Conservation (phyloP, 2,888 invertebrate genomes). For the Ophion slaviceki region DNA sequence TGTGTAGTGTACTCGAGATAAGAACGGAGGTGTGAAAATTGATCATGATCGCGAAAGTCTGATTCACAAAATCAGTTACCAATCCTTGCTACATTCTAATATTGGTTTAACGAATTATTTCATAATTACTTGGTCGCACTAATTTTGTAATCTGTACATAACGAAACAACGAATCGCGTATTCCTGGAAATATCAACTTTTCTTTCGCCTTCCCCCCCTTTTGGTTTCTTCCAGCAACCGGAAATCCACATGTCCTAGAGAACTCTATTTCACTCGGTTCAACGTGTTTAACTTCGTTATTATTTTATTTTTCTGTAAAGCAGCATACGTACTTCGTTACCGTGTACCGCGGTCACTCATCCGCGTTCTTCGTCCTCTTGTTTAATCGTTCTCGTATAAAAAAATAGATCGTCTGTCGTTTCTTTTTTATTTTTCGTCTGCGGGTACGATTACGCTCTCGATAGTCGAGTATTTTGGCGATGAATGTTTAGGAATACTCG, state of each 20-base stretch:
- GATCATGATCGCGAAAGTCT: constrained; percentile 44
- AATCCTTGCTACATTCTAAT: background rate
- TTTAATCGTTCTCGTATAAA: constrained; percentile 47
- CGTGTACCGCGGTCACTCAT: constrained; percentile 1
- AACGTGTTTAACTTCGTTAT: background rate
- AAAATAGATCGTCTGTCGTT: constrained; percentile 44
- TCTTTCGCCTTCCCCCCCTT: background rate
- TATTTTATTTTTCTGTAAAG: background rate
- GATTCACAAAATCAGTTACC: constrained; percentile 25
- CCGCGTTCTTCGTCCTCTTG: background rate
- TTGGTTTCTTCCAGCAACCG: background rate
- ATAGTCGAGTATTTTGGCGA: constrained; percentile 1
- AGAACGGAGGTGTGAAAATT: constrained; percentile 33
- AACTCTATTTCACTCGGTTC: constrained; percentile 1
- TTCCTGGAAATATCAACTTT: background rate
- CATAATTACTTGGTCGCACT: constrained; percentile 7
- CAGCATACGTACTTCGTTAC: background rate
- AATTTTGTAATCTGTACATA: constrained; percentile 23
- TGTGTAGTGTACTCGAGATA: constrained; percentile 24
- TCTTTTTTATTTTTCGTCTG: background rate
- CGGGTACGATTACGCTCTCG: constrained; percentile 24
- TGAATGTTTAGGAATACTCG: background rate
- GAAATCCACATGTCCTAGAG: constrained; percentile 10
- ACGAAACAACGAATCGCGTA: constrained; percentile 8
- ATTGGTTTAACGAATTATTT: constrained; percentile 14